These are phyloP conservation scores for Papilio dardanus DNA, from an alignment of 1,140 invertebrate genomes.

Conservation along the genomic window DNA sequence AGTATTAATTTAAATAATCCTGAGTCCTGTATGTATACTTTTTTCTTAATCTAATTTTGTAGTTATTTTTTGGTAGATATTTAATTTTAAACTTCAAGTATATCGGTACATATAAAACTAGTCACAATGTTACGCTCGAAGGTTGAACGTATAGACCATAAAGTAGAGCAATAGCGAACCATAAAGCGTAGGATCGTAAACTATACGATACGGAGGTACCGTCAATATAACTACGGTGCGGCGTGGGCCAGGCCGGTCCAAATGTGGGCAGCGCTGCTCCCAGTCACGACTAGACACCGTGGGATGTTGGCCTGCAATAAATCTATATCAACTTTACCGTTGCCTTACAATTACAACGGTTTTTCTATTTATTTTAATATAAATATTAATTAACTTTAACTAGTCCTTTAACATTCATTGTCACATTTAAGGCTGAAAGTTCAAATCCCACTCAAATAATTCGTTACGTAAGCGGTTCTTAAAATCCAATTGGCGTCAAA, in stretches of 20 bases:
- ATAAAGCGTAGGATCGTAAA: slow-evolving; percentile 19
- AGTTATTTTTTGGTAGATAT: neutral
- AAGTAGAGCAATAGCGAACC: neutral
- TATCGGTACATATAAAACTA: neutral
- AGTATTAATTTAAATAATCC: too few relatives aligned
- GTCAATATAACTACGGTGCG: slow-evolving; percentile 5
- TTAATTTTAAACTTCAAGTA: neutral
- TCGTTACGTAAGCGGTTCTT: too few relatives aligned
- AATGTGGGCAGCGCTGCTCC: slow-evolving; percentile 8
- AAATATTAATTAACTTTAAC: neutral
- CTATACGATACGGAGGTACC: slow-evolving; percentile 4
- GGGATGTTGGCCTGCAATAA: slow-evolving; percentile 26
- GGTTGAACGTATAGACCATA: slow-evolving; percentile 24
- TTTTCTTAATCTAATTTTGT: too few relatives aligned
- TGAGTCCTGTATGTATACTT: too few relatives aligned
- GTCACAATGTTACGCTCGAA: neutral
- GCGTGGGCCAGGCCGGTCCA: slow-evolving; percentile 23
- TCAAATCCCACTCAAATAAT: too few relatives aligned
- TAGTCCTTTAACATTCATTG: too few relatives aligned
- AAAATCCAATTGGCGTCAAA: too few relatives aligned
- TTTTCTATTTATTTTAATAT: slow-evolving; percentile 8
- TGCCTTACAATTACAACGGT: neutral
- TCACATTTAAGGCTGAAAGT: too few relatives aligned
- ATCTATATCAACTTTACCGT: slow-evolving; percentile 27
- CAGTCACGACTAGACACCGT: slow-evolving; percentile 29